phyloP scores from a whole-genome alignment of 2,113 vertebrate species.

The Xenopus borealis region DNA sequence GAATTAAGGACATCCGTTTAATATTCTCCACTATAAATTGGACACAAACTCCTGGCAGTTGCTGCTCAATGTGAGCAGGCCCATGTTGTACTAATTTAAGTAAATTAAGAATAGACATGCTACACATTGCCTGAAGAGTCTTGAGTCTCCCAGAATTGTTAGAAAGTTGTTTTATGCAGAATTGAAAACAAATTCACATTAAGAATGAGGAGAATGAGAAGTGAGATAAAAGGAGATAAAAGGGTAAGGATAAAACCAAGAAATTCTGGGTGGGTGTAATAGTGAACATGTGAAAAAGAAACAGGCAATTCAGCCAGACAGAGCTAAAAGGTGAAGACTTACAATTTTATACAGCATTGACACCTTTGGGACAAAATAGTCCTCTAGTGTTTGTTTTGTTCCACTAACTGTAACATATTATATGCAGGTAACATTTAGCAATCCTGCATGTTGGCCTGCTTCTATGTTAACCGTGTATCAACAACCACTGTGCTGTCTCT shows the following conservation, averaged over 20 bases:
- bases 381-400: neutral
- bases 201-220: neutral
- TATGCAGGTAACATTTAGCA: too few relatives aligned
- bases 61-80: constrained; percentile 4
- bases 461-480: too few relatives aligned
- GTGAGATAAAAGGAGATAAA: neutral
- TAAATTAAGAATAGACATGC: constrained; percentile 26
- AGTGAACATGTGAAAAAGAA: neutral
- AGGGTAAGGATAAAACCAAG: neutral
- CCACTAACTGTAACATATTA: too few relatives aligned
- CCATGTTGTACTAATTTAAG: constrained; percentile 27
- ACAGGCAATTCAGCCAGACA: neutral
- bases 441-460: too few relatives aligned
- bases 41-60: constrained; percentile 1
- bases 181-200: neutral
- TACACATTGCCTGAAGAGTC: neutral
- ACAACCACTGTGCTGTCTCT: too few relatives aligned
- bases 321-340: neutral
- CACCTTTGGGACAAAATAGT: neutral
- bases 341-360: neutral
- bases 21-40: neutral
- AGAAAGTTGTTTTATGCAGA: neutral
- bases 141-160: neutral
- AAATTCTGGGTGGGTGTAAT: neutral
- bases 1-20: neutral